Percentiles rank a stretch among this genome's conserved stretches.
Evolutionary conservation across 2,113 vertebrate genomes (phyloP).

Genomic region (Eublepharis macularius): DNA sequence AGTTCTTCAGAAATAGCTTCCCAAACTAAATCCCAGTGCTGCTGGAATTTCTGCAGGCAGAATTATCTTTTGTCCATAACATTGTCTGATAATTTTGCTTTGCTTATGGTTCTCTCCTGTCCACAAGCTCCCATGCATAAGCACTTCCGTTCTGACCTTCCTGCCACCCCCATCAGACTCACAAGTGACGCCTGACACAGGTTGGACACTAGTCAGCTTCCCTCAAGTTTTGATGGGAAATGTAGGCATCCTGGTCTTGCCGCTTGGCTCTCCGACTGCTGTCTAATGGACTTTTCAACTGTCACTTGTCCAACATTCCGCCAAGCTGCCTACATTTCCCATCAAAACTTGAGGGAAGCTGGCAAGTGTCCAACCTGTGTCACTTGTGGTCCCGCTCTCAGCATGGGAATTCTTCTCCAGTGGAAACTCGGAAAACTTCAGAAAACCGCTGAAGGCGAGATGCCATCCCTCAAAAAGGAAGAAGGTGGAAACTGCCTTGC

Average conservation of each 20-base stretch:
- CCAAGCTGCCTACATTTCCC: no score
- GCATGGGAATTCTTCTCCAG: conserved; percentile 26
- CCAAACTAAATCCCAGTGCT: background rate
- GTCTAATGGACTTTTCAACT: no score
- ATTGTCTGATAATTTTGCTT: conserved; percentile 33
- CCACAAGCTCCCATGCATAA: conserved; percentile 29
- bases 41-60: conserved; percentile 12
- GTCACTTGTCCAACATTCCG: no score
- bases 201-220: no score
- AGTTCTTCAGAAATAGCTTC: background rate
- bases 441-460: conserved; percentile 7
- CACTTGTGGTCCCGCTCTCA: no score
- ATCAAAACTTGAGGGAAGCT: no score
- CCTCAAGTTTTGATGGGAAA: no score
- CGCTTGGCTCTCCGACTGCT: no score
- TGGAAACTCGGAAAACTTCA: background rate
- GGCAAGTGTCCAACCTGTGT: no score
- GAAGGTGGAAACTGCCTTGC: background rate
- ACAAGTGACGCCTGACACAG: no score
- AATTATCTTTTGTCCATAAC: conserved; percentile 4
- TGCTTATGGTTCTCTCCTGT: background rate
- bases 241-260: no score
- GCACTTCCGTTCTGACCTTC: conserved; percentile 20
- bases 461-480: conserved; percentile 1
- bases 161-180: conserved; percentile 6